A percentile compares a stretch with the other conserved stretches of the same genome.
phyloP scores from a whole-genome alignment of 2,113 vertebrate species.

The Bungarus multicinctus region DNA sequence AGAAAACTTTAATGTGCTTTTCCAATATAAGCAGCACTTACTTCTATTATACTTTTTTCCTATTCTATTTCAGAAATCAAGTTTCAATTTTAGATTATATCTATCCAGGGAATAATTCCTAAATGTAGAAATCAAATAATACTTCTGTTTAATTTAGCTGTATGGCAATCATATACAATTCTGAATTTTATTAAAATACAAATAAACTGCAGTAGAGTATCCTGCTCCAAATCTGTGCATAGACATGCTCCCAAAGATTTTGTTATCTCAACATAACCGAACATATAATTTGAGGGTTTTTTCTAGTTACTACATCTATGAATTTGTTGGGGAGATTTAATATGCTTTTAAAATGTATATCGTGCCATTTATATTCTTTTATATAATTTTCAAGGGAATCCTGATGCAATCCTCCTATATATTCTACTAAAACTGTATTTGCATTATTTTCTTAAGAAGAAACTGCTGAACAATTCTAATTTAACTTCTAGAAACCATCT shows the following conservation, averaged over 20 bases:
- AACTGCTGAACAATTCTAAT: neutral
- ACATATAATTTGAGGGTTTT: neutral
- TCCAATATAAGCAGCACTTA: neutral
- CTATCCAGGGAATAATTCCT: neutral
- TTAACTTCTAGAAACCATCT: neutral
- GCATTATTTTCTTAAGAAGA: neutral
- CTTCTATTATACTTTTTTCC: neutral
- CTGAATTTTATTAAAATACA: constrained; percentile 14
- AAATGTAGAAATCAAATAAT: neutral
- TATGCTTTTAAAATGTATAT: neutral
- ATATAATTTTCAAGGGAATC: neutral
- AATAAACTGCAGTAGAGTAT: neutral
- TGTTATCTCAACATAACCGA: neutral
- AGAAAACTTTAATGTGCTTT: constrained; percentile 6
- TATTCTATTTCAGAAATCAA: neutral
- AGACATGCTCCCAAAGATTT: neutral
- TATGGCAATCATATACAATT: constrained; percentile 14
- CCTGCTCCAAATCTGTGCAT: neutral
- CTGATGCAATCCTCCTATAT: neutral
- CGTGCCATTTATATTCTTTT: neutral
- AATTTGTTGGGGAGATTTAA: neutral
- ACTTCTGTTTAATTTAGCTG: constrained; percentile 19
- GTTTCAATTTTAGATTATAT: neutral
- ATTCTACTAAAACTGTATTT: neutral
- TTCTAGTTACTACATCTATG: neutral